phyloP scores from a whole-genome alignment of 2,888 invertebrate species.

The Amiota communis region DNA sequence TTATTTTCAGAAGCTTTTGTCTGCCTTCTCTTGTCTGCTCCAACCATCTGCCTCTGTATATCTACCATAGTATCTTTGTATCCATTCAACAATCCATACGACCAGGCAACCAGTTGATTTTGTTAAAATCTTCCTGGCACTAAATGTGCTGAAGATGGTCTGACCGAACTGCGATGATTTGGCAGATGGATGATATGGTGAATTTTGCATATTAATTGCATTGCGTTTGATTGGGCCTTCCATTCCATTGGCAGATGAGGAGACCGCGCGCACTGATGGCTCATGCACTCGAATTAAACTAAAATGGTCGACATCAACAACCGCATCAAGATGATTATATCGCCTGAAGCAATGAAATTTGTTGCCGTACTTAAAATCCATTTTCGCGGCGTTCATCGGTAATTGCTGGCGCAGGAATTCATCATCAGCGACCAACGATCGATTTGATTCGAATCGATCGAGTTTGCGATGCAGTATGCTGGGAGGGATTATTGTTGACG shows the following conservation, averaged over 20 bases:
- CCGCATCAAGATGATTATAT: conserved; percentile 24
- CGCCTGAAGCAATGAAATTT: conserved; percentile 30
- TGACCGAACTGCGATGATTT: not conserved
- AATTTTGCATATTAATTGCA: conserved; percentile 65
- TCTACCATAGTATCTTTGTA: no score
- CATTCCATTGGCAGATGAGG: conserved; percentile 58
- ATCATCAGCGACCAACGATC: conserved; percentile 41
- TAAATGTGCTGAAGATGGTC: no score
- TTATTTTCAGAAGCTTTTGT: conserved; percentile 65
- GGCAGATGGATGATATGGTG: conserved; percentile 32
- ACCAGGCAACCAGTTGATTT: not conserved
- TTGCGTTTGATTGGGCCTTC: conserved; percentile 44
- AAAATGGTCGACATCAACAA: conserved; percentile 55
- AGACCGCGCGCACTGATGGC: not conserved
- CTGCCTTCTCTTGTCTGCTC: conserved; percentile 46
- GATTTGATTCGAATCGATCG: conserved; percentile 30
- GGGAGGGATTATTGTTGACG: conserved; percentile 54
- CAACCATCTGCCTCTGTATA: not conserved
- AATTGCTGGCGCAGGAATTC: conserved; percentile 54
- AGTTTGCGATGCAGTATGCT: conserved; percentile 26
- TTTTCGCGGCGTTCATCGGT: conserved; percentile 46
- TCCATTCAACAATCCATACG: not conserved
- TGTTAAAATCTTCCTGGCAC: no score
- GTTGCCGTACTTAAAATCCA: conserved; percentile 58
- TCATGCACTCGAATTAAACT: conserved; percentile 28